These are phyloP conservation scores for Parazoanthus darwini DNA, from an alignment of 92 coral and sea anemone genomes.

Conservation along the genomic window DNA sequence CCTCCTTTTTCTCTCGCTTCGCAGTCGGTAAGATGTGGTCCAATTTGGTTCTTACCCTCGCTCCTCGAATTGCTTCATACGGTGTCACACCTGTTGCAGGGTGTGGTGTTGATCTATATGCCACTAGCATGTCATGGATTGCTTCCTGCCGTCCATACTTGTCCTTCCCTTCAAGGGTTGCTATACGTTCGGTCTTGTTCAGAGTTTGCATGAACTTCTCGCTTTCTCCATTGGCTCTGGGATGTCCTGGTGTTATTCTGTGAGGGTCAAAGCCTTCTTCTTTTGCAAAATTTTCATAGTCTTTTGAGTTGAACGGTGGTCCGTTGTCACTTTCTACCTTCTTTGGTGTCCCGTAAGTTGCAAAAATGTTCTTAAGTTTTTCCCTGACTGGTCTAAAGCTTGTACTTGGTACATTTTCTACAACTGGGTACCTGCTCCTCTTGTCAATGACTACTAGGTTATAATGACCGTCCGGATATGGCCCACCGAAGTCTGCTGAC, in stretches of 20 bases:
- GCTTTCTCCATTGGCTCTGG: constrained; percentile 57
- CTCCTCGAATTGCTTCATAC: constrained; percentile 56
- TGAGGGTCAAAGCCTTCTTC: constrained; percentile 68
- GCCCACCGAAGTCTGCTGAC: constrained; percentile 64
- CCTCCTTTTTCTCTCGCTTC: constrained; percentile 43
- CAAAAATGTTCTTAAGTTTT: constrained; percentile 56
- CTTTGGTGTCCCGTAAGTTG: constrained; percentile 62
- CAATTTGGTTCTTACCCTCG: constrained; percentile 56
- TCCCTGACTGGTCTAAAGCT: constrained; percentile 46
- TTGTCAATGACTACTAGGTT: constrained; percentile 65
- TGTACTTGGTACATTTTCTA: constrained; percentile 51
- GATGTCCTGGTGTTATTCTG: constrained; percentile 45
- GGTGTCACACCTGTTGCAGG: constrained; percentile 70
- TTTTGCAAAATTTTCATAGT: constrained; percentile 51
- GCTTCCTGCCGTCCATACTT: constrained; percentile 40
- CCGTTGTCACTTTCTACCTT: constrained; percentile 52
- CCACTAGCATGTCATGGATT: constrained; percentile 65
- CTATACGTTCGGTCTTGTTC: constrained; percentile 71
- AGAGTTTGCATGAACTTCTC: constrained; percentile 64
- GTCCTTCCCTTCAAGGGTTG: constrained; percentile 62
- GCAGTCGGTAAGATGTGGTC: constrained; percentile 51
- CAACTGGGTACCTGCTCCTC: constrained; percentile 65
- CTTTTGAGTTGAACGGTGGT: too few relatives aligned
- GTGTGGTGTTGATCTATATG: constrained; percentile 71
- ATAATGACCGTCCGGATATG: too few relatives aligned